phyloP scores from a whole-genome alignment of 1,140 invertebrate species.

The Thaumetopoea pityocampa region DNA sequence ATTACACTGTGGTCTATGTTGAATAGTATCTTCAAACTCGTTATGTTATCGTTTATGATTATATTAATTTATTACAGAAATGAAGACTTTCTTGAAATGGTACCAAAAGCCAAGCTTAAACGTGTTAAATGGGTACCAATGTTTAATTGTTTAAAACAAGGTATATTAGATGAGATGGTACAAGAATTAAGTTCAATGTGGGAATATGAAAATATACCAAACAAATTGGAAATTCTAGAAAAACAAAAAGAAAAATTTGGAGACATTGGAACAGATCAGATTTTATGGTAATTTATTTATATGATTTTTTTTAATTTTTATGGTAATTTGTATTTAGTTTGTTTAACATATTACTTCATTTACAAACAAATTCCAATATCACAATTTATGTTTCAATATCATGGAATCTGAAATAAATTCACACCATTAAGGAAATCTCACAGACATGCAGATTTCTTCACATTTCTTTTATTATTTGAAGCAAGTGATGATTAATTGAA shows the following conservation, averaged over 20 bases:
- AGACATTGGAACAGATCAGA: conserved; percentile 35
- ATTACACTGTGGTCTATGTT: no score
- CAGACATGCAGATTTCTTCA: no score
- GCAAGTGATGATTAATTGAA: no score
- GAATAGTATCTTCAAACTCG: no score
- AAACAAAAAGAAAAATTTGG: conserved; percentile 62
- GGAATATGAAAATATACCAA: conserved; percentile 64
- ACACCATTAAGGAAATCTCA: no score
- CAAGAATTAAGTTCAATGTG: conserved; percentile 67
- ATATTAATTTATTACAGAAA: conserved; percentile 39
- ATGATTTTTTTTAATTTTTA: conserved; percentile 6
- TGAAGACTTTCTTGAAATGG: conserved; percentile 63
- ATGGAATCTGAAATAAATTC: no score
- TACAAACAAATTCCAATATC: no score
- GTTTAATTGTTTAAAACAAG: conserved; percentile 63
- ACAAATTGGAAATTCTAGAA: conserved; percentile 54
- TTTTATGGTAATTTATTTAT: conserved; percentile 44
- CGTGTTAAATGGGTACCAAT: conserved; percentile 67
- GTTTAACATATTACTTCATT: background rate
- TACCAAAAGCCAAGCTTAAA: conserved; percentile 57
- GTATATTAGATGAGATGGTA: conserved; percentile 57
- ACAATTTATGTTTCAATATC: no score
- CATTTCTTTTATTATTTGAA: no score
- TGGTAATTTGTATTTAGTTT: background rate
- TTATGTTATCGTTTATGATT: no score